Evolutionary conservation across 2,797 vertebrate species (phyloP).

Genomic region (Brotula barbata): DNA sequence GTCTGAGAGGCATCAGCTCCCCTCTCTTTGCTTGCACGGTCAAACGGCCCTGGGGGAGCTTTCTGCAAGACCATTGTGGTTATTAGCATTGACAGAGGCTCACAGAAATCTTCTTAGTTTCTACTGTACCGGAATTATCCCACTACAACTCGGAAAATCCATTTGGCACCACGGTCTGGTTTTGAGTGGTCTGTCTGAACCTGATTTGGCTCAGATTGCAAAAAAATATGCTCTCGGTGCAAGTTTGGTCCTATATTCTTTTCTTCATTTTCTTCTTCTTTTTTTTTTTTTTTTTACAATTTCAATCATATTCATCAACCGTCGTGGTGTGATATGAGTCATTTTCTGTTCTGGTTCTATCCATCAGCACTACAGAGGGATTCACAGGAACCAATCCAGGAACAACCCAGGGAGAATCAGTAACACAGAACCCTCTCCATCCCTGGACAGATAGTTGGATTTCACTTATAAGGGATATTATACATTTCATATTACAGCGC

Average conservation of each 20-base stretch:
- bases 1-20: constrained; percentile 56
- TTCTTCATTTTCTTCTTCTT: constrained; percentile 52
- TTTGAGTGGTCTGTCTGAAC: constrained; percentile 3
- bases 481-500: constrained; percentile 19
- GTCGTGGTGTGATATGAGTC: constrained; percentile 69
- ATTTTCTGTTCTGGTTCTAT: constrained; percentile 71
- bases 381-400: constrained; percentile 45
- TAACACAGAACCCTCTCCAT: constrained; percentile 17
- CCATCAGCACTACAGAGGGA: constrained; percentile 62
- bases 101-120: constrained; percentile 67
- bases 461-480: constrained; percentile 20
- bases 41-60: constrained; percentile 69
- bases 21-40: constrained; percentile 67
- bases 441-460: constrained; percentile 31
- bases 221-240: constrained; percentile 21
- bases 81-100: constrained; percentile 73
- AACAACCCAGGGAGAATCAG: constrained; percentile 54
- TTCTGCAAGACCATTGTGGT: constrained; percentile 58
- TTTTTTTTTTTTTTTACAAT: constrained; percentile 50
- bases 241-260: constrained; percentile 47
- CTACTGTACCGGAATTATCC: constrained; percentile 57
- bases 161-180: background rate
- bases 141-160: constrained; percentile 14
- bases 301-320: constrained; percentile 62
- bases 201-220: background rate